Percentiles rank a stretch among this genome's conserved stretches.
These are phyloP conservation scores for Pocillopora damicornis DNA, from an alignment of 64 coral and sea anemone genomes.

Conservation along the genomic window DNA sequence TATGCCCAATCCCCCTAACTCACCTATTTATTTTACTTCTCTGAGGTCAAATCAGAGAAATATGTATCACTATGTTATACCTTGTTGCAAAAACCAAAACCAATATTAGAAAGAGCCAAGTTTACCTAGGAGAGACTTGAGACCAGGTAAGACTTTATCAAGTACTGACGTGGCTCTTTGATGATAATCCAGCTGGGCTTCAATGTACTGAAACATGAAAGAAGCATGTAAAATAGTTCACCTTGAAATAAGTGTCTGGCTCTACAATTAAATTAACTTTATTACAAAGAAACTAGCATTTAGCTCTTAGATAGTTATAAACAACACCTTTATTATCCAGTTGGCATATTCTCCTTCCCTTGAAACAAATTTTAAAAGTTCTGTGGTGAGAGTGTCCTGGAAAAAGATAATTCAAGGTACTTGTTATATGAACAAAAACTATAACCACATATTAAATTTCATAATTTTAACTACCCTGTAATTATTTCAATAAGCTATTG, in stretches of 20 bases:
- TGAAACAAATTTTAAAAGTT: constrained; percentile 89
- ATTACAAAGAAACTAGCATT: background rate
- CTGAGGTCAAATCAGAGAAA: too few relatives aligned
- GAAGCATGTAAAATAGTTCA: background rate
- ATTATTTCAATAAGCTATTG: too few relatives aligned
- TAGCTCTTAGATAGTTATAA: background rate
- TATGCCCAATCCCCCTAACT: too few relatives aligned
- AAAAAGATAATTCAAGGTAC: background rate
- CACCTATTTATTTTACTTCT: too few relatives aligned
- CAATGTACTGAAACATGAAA: constrained; percentile 57
- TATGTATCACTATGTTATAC: too few relatives aligned
- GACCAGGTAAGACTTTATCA: constrained; percentile 65
- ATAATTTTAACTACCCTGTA: too few relatives aligned
- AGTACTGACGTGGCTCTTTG: constrained; percentile 63
- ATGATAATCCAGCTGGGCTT: constrained; percentile 90
- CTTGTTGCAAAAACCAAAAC: background rate
- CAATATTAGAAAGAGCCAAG: background rate
- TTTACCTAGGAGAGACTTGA: constrained; percentile 77
- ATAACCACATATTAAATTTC: too few relatives aligned
- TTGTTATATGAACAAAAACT: background rate
- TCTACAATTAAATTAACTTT: background rate
- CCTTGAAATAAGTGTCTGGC: background rate
- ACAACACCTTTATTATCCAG: constrained; percentile 86
- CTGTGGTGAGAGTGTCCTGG: constrained; percentile 85
- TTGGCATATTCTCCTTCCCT: constrained; percentile 94